Percentiles rank a stretch among this genome's conserved stretches.
phyloP scores from a whole-genome alignment of 2,888 invertebrate species.

The Plebejus melissa region DNA sequence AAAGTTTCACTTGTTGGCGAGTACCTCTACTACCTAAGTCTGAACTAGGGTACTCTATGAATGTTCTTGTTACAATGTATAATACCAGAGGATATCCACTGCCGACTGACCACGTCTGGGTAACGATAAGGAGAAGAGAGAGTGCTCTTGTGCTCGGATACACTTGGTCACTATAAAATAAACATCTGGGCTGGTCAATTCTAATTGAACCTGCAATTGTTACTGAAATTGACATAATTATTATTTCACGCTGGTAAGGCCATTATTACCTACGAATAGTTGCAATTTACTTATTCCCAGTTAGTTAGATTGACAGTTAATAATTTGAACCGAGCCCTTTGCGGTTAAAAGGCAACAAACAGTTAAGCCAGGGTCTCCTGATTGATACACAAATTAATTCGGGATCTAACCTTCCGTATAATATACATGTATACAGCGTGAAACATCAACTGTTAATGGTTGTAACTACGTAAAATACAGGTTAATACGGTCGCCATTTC shows the following conservation, averaged over 20 bases:
- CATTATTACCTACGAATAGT: not conserved
- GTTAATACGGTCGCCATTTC: too few species aligned
- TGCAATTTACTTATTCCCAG: not conserved
- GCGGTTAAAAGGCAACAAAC: conserved; percentile 19
- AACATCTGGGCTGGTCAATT: not conserved
- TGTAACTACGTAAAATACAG: too few species aligned
- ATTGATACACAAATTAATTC: conserved; percentile 23
- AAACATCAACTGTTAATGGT: not conserved
- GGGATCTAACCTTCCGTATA: not conserved
- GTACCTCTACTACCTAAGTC: too few species aligned
- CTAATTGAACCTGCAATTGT: too few species aligned
- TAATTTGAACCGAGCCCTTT: not conserved
- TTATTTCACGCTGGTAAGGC: not conserved
- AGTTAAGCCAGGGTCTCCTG: not conserved
- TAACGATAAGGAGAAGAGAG: too few species aligned
- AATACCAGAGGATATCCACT: too few species aligned
- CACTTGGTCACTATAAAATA: too few species aligned
- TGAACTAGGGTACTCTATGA: too few species aligned
- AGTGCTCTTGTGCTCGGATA: too few species aligned
- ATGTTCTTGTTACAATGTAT: too few species aligned
- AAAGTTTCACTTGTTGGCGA: too few species aligned
- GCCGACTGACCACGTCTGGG: too few species aligned
- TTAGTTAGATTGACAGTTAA: not conserved
- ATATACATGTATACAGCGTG: not conserved
- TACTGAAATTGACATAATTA: not conserved